Conservation (phyloP, 2,797 vertebrate genomes). For the Agapornis canus region DNA sequence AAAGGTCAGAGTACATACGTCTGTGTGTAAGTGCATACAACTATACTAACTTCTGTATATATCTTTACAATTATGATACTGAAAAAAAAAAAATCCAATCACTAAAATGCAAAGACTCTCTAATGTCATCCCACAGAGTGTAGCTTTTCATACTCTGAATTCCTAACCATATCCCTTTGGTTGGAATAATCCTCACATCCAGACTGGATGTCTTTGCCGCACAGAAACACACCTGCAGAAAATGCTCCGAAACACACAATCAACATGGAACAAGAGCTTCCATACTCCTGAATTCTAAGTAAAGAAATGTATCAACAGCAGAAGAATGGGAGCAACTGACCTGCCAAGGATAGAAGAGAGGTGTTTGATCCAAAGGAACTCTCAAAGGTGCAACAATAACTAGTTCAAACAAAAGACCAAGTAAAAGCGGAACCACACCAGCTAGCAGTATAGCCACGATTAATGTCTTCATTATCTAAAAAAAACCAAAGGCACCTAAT, state of each 20-base stretch:
- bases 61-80: neutral
- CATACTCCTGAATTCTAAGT: neutral
- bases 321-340: slow-evolving; percentile 70
- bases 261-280: neutral
- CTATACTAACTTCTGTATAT: neutral
- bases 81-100: neutral
- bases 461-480: slow-evolving; percentile 94
- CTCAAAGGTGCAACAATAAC: slow-evolving; percentile 96
- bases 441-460: slow-evolving; percentile 93
- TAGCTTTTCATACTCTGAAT: neutral
- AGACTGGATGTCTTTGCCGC: neutral
- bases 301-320: neutral
- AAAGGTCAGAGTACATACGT: fast-evolving
- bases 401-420: slow-evolving; percentile 94
- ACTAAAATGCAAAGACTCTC: neutral
- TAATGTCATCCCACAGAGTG: neutral
- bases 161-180: neutral
- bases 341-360: slow-evolving; percentile 99
- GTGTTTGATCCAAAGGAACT: slow-evolving; percentile 97
- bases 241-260: neutral
- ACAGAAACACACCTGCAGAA: neutral
- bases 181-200: neutral
- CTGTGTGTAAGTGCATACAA: neutral
- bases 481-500: neutral
- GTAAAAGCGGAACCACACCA: slow-evolving; percentile 92